These are phyloP conservation scores for Prionace glauca DNA, from an alignment of 2,797 vertebrate genomes.

Conservation along the genomic window DNA sequence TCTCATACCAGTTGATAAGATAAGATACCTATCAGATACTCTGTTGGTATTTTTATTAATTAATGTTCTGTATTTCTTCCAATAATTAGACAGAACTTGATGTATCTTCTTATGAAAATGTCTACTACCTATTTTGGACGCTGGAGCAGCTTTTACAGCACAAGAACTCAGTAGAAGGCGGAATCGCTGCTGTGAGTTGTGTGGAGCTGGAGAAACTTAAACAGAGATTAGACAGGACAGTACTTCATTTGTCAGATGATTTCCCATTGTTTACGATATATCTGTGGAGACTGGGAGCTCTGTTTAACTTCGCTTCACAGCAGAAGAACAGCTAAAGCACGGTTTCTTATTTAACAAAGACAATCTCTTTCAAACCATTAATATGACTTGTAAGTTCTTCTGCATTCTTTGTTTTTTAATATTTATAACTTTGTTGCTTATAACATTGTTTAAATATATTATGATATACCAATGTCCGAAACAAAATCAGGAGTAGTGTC, in stretches of 20 bases:
- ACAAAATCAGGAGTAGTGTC: slow-evolving; percentile 17
- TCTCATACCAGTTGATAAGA: not conserved
- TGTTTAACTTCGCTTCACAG: slow-evolving; percentile 52
- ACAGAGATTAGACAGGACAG: slow-evolving; percentile 59
- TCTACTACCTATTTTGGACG: slow-evolving; percentile 63
- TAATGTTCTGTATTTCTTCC: slow-evolving; percentile 45
- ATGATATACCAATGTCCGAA: not conserved
- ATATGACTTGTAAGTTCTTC: not conserved
- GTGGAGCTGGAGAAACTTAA: slow-evolving; percentile 56
- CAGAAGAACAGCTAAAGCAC: not conserved
- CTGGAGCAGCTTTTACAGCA: slow-evolving; percentile 69
- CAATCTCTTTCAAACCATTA: slow-evolving; percentile 3
- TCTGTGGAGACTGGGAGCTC: slow-evolving; percentile 69
- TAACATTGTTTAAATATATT: not conserved
- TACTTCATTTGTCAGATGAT: slow-evolving; percentile 67
- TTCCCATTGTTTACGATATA: slow-evolving; percentile 78
- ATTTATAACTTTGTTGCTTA: not conserved
- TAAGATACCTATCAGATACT: not conserved
- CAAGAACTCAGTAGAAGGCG: slow-evolving; percentile 37
- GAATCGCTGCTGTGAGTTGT: slow-evolving; percentile 44
- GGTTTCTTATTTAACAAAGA: not conserved
- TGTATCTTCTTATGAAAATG: slow-evolving; percentile 69
- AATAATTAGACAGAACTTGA: slow-evolving; percentile 55
- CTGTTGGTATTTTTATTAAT: slow-evolving; percentile 37
- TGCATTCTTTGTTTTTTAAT: not conserved